Evolutionary conservation across 2,797 vertebrate genomes (phyloP).

Genomic region (Hippocampus kuda): DNA sequence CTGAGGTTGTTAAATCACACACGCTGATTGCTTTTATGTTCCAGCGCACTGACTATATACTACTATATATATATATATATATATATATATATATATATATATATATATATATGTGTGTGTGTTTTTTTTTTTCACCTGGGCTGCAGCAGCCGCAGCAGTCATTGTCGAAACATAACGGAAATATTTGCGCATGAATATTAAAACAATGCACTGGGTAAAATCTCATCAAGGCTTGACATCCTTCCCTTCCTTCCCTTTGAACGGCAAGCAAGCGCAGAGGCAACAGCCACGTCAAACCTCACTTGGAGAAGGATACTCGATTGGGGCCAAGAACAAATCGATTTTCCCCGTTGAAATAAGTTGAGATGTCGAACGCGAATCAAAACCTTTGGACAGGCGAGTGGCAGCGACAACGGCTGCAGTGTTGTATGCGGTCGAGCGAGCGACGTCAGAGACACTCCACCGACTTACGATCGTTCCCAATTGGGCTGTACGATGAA

Average conservation of each 20-base stretch:
- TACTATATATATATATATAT: conserved; percentile 10
- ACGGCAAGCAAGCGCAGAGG: not conserved
- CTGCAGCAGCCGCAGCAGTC: not conserved
- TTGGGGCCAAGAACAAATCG: no score
- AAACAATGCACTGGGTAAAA: conserved; percentile 1
- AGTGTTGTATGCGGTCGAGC: no score
- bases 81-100: conserved; percentile 37
- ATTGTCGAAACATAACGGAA: conserved; percentile 3
- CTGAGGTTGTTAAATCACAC: conserved; percentile 70
- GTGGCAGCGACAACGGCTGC: no score
- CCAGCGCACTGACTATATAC: conserved; percentile 47
- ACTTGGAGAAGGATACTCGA: not conserved
- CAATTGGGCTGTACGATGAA: no score
- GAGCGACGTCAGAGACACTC: no score
- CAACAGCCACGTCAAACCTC: not conserved
- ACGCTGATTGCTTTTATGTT: conserved; percentile 77
- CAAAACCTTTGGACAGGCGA: no score
- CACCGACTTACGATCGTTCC: no score
- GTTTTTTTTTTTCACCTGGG: not conserved
- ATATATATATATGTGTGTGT: not conserved
- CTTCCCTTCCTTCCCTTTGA: not conserved
- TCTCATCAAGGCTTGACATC: conserved; percentile 4
- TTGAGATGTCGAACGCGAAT: no score
- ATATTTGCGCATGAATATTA: not conserved
- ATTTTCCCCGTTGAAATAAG: not conserved